Conservation (phyloP, 92 coral and sea anemone genomes). For the Isaurus tuberculatus region DNA sequence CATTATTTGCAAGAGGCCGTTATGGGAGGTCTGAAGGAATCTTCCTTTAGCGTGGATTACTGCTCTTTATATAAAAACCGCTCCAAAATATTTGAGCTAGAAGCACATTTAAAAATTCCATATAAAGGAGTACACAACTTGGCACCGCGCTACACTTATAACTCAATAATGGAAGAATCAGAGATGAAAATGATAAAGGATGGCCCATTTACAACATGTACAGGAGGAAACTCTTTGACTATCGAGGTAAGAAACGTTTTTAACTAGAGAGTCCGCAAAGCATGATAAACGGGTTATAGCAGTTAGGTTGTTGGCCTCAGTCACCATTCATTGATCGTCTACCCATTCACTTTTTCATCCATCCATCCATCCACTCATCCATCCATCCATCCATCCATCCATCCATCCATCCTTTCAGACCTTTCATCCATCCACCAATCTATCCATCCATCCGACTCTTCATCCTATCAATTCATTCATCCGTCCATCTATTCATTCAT, state of each 20-base stretch:
- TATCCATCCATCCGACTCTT: no score
- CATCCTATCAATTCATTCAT: no score
- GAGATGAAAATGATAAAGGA: background rate
- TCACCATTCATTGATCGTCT: background rate
- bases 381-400: no score
- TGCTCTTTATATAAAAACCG: background rate
- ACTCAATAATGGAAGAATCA: background rate
- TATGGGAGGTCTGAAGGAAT: conserved; percentile 40
- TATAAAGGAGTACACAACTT: conserved; percentile 19
- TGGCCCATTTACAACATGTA: conserved; percentile 29
- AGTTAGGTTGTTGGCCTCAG: no score
- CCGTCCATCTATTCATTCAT: no score
- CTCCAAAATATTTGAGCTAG: background rate
- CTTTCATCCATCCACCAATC: no score
- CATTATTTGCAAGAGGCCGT: conserved; percentile 28
- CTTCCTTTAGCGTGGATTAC: conserved; percentile 22
- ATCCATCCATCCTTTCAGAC: no score
- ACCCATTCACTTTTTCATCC: no score
- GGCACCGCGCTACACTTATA: background rate
- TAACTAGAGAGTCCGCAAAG: background rate
- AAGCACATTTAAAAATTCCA: conserved; percentile 5
- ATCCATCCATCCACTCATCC: no score
- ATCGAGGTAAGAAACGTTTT: background rate
- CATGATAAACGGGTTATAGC: no score
- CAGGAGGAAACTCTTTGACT: conserved; percentile 31